Conservation (phyloP, 2,797 vertebrate species). For the Coreius guichenoti region DNA sequence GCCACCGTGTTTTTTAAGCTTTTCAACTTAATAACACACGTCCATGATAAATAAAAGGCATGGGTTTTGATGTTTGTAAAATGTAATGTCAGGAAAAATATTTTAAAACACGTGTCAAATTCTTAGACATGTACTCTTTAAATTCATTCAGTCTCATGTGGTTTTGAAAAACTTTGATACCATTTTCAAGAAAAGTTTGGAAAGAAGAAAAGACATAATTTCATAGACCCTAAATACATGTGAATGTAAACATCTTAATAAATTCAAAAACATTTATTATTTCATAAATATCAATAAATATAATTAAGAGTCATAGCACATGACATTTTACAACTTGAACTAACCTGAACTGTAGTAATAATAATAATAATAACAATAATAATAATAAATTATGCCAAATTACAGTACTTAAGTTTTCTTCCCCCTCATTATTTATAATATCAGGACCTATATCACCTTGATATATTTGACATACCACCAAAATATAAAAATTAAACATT, state of each 20-base stretch:
- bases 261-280: neutral
- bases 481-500: neutral
- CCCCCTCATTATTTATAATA: too few relatives aligned
- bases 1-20: conserved; percentile 34
- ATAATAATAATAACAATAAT: too few relatives aligned
- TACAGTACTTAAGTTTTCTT: neutral
- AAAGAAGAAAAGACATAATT: neutral
- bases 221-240: neutral
- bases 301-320: neutral
- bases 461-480: too few relatives aligned
- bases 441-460: neutral
- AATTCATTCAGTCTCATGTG: neutral
- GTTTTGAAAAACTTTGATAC: neutral
- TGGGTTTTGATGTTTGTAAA: too few relatives aligned
- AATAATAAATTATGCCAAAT: neutral
- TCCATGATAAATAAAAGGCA: neutral
- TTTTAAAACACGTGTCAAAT: neutral
- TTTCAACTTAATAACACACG: neutral
- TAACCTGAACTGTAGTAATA: neutral
- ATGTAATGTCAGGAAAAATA: neutral
- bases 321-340: neutral
- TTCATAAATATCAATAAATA: neutral
- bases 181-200: neutral
- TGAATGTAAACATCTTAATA: neutral
- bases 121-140: neutral